Base-by-base conservation (phyloP, 2,888 invertebrate species). In the Caenorhabditis becei region DNA sequence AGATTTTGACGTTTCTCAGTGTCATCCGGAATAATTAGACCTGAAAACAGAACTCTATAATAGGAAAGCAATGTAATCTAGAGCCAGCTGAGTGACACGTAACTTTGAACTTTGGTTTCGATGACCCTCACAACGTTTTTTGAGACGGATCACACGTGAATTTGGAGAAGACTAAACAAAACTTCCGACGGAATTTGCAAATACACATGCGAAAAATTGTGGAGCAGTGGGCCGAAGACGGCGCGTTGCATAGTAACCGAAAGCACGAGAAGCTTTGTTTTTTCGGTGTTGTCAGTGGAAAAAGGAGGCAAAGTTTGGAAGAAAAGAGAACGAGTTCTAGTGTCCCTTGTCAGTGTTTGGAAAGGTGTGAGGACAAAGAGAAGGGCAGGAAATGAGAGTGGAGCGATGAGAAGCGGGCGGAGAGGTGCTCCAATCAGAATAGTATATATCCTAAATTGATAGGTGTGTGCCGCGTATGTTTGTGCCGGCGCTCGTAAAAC, bases 21-120 rank as follows among this genome's bases (percentile, higher is more conserved):
- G 66, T 62, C 75, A 77, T 77, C 16, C 44, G 77, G 77, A 65
- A 65, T 77, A 77, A 77, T 77, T 77, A 58, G 16, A 70, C 77
- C 77, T 77, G 70, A 16, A 71, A 71, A 69, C 32, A 10, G 4
- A 10, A 10, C 32, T 32, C 10, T 32, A 54, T 41, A 66, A 66
- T 7, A 32, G 20, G 14, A 41, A 26, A 54, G 24, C 28, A 41
- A 26, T 37, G 20, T 20, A 32, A 28, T n/a, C n/a, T n/a, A n/a
- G n/a, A n/a, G n/a, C n/a, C n/a, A n/a, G n/a, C n/a, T n/a, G n/a
- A n/a, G n/a, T n/a, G n/a, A n/a, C n/a, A n/a, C n/a, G n/a, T n/a
- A n/a, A n/a, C n/a, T n/a, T n/a, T n/a, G n/a, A n/a, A n/a, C n/a
- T n/a, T n/a, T n/a, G n/a, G n/a, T n/a, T n/a, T n/a, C n/a, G n/a